Evolutionary conservation across 2,113 vertebrate genomes (phyloP).

Genomic region (Peromyscus maniculatus): DNA sequence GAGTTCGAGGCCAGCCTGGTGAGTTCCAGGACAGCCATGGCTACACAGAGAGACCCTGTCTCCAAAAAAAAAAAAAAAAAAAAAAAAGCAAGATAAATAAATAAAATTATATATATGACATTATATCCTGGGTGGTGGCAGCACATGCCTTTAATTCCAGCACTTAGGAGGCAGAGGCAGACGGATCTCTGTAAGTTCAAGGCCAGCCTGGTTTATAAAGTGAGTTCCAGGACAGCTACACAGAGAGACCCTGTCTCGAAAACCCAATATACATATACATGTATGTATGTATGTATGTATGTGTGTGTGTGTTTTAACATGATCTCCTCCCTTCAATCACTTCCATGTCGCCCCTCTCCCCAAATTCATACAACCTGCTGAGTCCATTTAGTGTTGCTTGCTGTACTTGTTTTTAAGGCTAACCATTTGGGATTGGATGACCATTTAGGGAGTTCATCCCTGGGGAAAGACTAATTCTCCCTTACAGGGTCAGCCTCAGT

Average conservation of each 20-base stretch:
- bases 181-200: neutral
- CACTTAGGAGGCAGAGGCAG: neutral
- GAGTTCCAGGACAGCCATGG: no score
- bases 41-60: no score
- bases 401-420: neutral
- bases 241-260: neutral
- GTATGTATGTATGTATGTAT: neutral
- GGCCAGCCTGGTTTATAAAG: neutral
- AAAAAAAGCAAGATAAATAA: no score
- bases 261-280: neutral
- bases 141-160: neutral
- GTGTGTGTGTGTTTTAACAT: neutral
- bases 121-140: neutral
- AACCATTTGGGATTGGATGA: neutral
- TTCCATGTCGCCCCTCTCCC: no score
- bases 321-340: neutral
- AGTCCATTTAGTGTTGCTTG: neutral
- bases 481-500: neutral
- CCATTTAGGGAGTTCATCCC: neutral
- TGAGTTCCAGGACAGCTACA: neutral
- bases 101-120: no score
- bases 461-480: neutral
- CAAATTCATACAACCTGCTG: neutral
- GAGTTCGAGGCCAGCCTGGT: no score
- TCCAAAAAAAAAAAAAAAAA: no score